Conservation (phyloP, 2,797 vertebrate genomes). For the Mionectes olivaceus region DNA sequence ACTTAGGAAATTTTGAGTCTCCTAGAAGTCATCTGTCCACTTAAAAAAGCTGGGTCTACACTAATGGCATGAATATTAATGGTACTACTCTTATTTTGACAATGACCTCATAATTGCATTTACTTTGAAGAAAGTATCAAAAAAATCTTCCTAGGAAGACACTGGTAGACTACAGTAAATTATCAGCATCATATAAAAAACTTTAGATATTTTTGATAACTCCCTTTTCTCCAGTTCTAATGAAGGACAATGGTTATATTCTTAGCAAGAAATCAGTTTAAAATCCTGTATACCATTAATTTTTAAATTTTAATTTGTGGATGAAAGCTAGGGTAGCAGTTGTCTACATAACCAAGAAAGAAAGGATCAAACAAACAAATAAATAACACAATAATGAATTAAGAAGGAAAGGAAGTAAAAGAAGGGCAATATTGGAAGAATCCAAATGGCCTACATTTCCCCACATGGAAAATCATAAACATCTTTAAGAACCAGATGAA, state of each 20-base stretch:
- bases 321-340: background rate
- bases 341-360: background rate
- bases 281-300: background rate
- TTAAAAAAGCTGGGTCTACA: background rate
- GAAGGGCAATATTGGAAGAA: background rate
- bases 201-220: background rate
- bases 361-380: background rate
- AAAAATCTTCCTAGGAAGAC: background rate
- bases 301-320: background rate
- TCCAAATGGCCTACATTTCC: background rate
- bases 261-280: background rate
- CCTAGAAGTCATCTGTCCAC: background rate
- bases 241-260: background rate
- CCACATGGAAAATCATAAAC: background rate
- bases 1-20: background rate
- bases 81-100: background rate
- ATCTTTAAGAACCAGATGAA: background rate
- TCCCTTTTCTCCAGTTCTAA: background rate
- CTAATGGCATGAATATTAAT: background rate
- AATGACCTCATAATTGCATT: accelerated
- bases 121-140: background rate
- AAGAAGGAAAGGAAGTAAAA: background rate
- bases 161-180: background rate
- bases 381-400: background rate
- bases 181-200: background rate